Evolutionary conservation across 2,797 vertebrate species (phyloP).

Genomic region (Protosalanx chinensis): DNA sequence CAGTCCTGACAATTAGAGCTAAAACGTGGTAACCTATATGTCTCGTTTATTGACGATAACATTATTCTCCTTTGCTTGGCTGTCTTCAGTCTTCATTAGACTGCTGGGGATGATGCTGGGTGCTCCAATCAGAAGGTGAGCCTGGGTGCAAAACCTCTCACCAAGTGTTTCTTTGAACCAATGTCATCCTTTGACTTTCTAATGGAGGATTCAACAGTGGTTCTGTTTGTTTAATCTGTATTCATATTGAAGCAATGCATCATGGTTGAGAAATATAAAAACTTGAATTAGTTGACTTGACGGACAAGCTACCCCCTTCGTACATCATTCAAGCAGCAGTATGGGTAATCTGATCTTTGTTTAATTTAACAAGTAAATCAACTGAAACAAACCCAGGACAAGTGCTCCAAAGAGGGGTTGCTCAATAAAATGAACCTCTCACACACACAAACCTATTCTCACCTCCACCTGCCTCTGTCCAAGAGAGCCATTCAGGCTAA

Average conservation of each 20-base stretch:
- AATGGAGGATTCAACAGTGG: not conserved
- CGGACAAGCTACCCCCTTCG: no score
- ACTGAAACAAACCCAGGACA: no score
- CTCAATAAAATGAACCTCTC: not conserved
- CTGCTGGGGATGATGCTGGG: conserved; percentile 4
- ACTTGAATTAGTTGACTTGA: no score
- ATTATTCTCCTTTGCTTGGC: conserved; percentile 11
- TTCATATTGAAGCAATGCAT: no score
- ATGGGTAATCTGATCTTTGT: no score
- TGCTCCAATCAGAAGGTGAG: conserved; percentile 1
- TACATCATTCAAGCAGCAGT: no score
- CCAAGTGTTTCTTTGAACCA: not conserved
- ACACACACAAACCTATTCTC: not conserved
- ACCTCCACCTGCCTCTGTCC: not conserved
- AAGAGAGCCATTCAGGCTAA: conserved; percentile 44
- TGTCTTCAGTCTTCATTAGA: conserved; percentile 28
- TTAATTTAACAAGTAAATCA: no score
- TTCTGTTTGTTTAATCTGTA: not conserved
- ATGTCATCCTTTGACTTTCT: not conserved
- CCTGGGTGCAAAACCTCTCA: not conserved
- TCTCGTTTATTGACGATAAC: conserved; percentile 30
- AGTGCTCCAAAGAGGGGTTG: no score
- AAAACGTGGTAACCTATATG: conserved; percentile 44
- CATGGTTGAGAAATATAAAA: no score
- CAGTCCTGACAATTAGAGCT: conserved; percentile 43